Percentiles rank a stretch among this genome's conserved stretches.
These are phyloP conservation scores for Helicolenus hilgendorfi DNA, from an alignment of 2,797 vertebrate genomes.

Conservation along the genomic window DNA sequence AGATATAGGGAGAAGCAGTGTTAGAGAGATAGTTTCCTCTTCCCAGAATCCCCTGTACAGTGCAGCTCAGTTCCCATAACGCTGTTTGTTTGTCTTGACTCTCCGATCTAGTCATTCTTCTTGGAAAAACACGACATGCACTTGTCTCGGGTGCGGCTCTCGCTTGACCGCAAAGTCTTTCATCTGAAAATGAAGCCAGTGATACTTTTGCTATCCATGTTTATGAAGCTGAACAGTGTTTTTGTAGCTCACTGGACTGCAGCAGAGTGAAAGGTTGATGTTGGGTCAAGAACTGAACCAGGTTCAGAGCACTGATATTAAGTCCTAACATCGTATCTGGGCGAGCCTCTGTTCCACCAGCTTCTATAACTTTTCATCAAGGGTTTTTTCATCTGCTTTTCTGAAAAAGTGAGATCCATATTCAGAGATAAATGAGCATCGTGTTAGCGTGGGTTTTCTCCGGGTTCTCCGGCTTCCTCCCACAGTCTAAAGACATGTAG, in stretches of 20 bases:
- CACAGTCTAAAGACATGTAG: too few relatives aligned
- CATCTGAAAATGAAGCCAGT: background rate
- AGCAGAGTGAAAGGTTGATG: background rate
- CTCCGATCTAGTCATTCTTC: background rate
- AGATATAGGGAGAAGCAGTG: slow-evolving; percentile 12
- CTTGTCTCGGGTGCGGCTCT: slow-evolving; percentile 12
- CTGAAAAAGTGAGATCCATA: too few relatives aligned
- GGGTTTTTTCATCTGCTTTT: background rate
- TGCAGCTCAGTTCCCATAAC: slow-evolving; percentile 51
- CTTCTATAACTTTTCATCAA: background rate
- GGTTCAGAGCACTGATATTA: background rate
- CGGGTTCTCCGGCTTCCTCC: too few relatives aligned
- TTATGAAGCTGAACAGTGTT: background rate
- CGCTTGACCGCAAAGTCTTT: background rate
- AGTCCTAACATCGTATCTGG: background rate
- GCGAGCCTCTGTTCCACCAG: background rate
- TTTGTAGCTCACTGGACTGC: background rate
- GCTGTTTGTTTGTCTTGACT: slow-evolving; percentile 65
- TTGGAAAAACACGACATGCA: slow-evolving; percentile 23
- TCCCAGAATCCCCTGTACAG: slow-evolving; percentile 43
- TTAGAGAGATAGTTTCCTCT: slow-evolving; percentile 47
- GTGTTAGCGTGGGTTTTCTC: too few relatives aligned
- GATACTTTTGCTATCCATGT: background rate
- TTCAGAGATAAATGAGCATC: too few relatives aligned
- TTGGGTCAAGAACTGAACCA: background rate